Conservation (phyloP, 1,140 invertebrate species). For the Trachymyrmex cornetzi region DNA sequence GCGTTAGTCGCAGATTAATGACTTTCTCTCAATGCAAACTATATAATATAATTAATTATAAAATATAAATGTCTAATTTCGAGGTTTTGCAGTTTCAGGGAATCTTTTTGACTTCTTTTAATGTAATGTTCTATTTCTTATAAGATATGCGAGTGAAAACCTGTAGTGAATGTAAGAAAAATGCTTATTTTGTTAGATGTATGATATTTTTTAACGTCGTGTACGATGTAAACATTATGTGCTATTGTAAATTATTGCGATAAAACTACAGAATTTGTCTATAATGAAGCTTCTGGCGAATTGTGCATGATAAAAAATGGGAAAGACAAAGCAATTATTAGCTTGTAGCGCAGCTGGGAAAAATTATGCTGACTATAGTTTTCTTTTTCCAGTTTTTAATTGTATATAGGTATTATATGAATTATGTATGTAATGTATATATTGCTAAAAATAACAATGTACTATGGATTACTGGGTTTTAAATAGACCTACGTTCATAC, state of each 20-base stretch:
- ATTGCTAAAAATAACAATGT: constrained; percentile 72
- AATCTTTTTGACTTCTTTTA: constrained; percentile 12
- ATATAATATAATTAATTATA: constrained; percentile 1
- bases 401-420: constrained; percentile 72
- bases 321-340: constrained; percentile 17
- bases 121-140: background rate
- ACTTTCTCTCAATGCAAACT: constrained; percentile 21
- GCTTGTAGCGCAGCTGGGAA: background rate
- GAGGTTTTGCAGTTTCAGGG: background rate
- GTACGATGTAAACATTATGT: constrained; percentile 1
- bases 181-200: constrained; percentile 37
- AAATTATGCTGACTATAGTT: constrained; percentile 27
- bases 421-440: constrained; percentile 79
- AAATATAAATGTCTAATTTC: background rate
- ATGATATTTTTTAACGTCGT: constrained; percentile 41
- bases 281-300: background rate
- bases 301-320: background rate
- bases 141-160: background rate
- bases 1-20: background rate
- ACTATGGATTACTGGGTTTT: constrained; percentile 68
- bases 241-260: constrained; percentile 32
- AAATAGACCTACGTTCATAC: constrained; percentile 58
- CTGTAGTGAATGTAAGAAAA: constrained; percentile 32
- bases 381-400: constrained; percentile 34
- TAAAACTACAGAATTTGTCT: constrained; percentile 8